Base-by-base conservation (phyloP, 2,888 invertebrate species). In the Amphimallon solstitiale region DNA sequence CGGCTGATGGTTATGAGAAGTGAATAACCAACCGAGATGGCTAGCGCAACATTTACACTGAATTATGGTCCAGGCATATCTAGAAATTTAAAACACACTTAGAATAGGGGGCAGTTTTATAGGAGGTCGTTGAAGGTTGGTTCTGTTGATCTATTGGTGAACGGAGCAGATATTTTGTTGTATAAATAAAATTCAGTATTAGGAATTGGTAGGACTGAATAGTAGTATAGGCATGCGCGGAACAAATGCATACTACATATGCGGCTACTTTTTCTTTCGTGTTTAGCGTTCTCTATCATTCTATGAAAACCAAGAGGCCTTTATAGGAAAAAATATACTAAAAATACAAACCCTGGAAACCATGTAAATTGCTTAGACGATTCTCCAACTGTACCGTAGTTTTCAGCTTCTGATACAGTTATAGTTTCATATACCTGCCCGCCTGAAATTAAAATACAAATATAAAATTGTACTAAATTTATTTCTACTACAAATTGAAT, bases 21-120 rank as follows among this genome's bases (percentile, higher is more conserved):
- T 89, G 77, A 93, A 94, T 74, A 86, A 86, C 94, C 94, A 94
- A 1, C 94, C 94, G 73, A 93, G 84, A 78, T 94, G 94, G 46
- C 82, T 83, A 45, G 82, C 78, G 78, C 94, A 94, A 17, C 82
- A 78, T 59, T 82, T 82, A 77, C 94, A 94, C 66, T 88, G 84
- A 35, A 89, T 88, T 60, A 93, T 90, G 29, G 89, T 91, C 94
- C 94, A 94, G 3, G 90, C 88, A 78, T 93, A 94, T 21, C 92
- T 91, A 77, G 52, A 21, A 37, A 43, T 43, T 15, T 43, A n/a
- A 43, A 43, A 43, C n/a, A 43, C 17, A 43, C 5, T 15, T 43
- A 43, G n/a, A n/a, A n/a, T n/a, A n/a, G n/a, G n/a, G n/a, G n/a
- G n/a, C n/a, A n/a, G n/a, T n/a, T n/a, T n/a, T n/a, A 37, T 37